Base-by-base conservation (phyloP, 1,140 invertebrate species). In the Aphaenogaster ashmeadi region DNA sequence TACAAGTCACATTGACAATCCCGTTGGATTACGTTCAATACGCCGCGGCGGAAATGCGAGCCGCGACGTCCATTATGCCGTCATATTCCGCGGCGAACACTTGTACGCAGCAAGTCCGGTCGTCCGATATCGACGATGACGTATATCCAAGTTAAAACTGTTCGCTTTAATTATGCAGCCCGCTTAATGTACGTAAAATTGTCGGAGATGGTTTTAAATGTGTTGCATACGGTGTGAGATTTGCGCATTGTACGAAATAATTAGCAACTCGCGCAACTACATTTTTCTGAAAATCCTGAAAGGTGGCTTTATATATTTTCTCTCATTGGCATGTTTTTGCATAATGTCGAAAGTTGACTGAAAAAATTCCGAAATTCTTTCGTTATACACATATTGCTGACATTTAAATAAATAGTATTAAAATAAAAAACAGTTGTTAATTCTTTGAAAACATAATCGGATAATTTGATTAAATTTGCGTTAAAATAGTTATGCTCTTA, bases 121-220 rank as follows among this genome's bases (percentile, higher is more conserved):
- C 80, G 69, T 33, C 33, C 69, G 27, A 36, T 84, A 84, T 84
- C 80, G 69, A 62, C 47, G 56, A 62, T 44, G 69, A 84, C 54
- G 80, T 83, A 41, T n/a, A 62, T 84, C 27, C 54, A 84, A 84
- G 54, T 84, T 84, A 84, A 84, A 84, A 84, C 44, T 54, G 44
- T 74, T 54, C 33, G 27, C 71, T 84, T 84, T 74, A 84, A 84
- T 84, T 84, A 84, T 84, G 80, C 80, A 84, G 13, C 8, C 13
- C 41, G 67, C 33, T 84, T 84, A 84, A 84, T 84, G 69, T n/a
- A 38, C 7, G 33, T 50, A 84, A 83, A 84, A 84, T 72, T 84
- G 41, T 60, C 54, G 8, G 27, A 50, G 27, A 84, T 83, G 38
- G 9, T 69, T 69, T 71, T 9, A 44, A 56, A 69, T 60, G 69